Conservation (phyloP, 2,888 invertebrate genomes). For the Strigamia transsilvanica region DNA sequence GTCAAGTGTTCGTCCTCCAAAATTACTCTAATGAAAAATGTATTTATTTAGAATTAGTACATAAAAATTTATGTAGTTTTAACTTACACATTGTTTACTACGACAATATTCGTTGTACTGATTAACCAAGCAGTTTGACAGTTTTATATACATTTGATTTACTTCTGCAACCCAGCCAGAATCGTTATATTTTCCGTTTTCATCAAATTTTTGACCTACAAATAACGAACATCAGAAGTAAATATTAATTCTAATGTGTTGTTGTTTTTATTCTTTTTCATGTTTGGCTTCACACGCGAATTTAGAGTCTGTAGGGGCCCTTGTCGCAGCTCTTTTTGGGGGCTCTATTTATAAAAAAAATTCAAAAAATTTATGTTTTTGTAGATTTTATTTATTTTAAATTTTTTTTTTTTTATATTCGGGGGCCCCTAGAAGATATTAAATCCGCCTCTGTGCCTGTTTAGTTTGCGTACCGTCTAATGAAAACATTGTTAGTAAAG, state of each 20-base stretch:
- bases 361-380: not conserved
- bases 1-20: slow-evolving; percentile 11
- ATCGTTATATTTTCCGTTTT: not conserved
- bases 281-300: too few species aligned
- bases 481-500: not conserved
- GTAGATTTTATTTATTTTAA: too few species aligned
- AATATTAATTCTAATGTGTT: not conserved
- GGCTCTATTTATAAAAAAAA: not conserved
- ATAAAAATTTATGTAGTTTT: not conserved
- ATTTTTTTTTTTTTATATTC: too few species aligned
- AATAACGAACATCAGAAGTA: not conserved
- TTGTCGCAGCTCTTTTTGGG: not conserved
- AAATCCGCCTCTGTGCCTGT: too few species aligned
- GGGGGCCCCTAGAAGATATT: too few species aligned
- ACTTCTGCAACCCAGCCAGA: not conserved
- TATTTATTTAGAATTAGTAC: not conserved
- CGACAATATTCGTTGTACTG: slow-evolving; percentile 53
- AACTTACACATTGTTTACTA: slow-evolving; percentile 22
- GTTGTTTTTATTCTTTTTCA: not conserved
- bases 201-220: not conserved
- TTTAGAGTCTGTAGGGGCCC: too few species aligned
- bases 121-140: slow-evolving; percentile 56
- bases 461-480: not conserved
- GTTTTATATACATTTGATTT: slow-evolving; percentile 55
- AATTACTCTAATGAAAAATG: not conserved